Evolutionary conservation across 1,140 invertebrate species (phyloP).

Genomic region (Bombus affinis): DNA sequence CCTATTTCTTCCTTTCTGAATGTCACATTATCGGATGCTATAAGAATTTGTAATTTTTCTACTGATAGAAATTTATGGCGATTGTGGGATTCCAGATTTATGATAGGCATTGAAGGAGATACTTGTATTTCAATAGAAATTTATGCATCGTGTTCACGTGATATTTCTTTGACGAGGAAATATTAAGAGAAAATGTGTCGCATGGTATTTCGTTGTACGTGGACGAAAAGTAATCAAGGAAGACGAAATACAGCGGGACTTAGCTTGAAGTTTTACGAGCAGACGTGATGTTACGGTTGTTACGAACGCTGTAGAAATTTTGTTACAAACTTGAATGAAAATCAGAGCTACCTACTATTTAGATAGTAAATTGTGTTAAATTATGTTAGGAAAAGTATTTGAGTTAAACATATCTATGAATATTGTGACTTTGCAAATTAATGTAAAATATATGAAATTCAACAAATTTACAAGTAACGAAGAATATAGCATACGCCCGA

Average conservation of each 20-base stretch:
- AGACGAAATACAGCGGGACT: slow-evolving; percentile 26
- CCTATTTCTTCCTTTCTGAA: slow-evolving; percentile 48
- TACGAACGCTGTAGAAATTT: slow-evolving; percentile 13
- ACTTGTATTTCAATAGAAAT: neutral
- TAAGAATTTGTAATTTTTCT: neutral
- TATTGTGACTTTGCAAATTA: neutral
- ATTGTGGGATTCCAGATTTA: neutral
- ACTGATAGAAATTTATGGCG: neutral
- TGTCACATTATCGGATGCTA: slow-evolving; percentile 40
- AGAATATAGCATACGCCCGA: neutral
- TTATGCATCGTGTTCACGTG: neutral
- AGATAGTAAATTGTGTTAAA: neutral
- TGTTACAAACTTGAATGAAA: neutral
- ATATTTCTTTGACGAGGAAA: too few relatives aligned
- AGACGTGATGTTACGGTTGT: slow-evolving; percentile 23
- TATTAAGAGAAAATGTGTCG: neutral
- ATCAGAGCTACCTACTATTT: neutral
- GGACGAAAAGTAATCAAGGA: slow-evolving; percentile 35
- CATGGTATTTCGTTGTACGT: neutral
- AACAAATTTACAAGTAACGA: neutral
- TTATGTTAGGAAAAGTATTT: neutral
- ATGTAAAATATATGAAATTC: neutral
- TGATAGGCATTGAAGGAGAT: too few relatives aligned
- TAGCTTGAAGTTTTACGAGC: slow-evolving; percentile 36
- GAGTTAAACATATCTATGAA: too few relatives aligned